Base-by-base conservation (phyloP, 1,140 invertebrate genomes). In the Latrodectus geometricus region DNA sequence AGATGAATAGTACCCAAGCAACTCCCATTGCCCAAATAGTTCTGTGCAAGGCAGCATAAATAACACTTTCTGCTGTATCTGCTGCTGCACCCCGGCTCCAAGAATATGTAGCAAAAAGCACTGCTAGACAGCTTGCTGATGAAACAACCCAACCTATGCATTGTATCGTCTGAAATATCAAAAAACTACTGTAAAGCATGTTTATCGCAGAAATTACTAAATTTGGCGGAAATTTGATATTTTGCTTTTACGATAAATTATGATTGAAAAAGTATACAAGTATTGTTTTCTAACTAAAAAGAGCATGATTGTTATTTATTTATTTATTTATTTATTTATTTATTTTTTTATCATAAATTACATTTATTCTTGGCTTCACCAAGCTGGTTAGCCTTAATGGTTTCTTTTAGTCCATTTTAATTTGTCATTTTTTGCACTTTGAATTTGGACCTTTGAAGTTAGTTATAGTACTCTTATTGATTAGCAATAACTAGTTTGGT, bases 1-100 rank as follows among this genome's bases (percentile, higher is more conserved):
- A 92, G 0, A 91, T 90, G 88, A 91, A 92, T 52, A 92, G 90
- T 48, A 93, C 89, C 92, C 92, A 93, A 9, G 90, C 90, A 11
- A 93, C 89, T 72, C 89, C 90, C 8, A 89, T 72, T 4, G 90
- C 90, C 92, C 92, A 93, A 17, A 89, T 65, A 0, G 90, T 90
- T 82, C 90, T 88, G 50, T 91, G 90, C 3, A 91, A 76, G 9
- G 89, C 88, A 17, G 90, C 90, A 86, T 92, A 92, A 9, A 91
- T 69, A 12, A 96, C 95, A 0, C 94, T 61, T 61, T 73, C 85
- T 2, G 74, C 23, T 11, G 83, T 65, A 56, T 77, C 72, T 82
- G 89, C 74, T 69, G 89, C 89, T 90, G 90, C 89, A 0, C 78
- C 87, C 23, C 79, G 82, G 81, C 88, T 89, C 88, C 88, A 89